phyloP scores from a whole-genome alignment of 2,113 vertebrate species.

The Corythornis vintsioides region DNA sequence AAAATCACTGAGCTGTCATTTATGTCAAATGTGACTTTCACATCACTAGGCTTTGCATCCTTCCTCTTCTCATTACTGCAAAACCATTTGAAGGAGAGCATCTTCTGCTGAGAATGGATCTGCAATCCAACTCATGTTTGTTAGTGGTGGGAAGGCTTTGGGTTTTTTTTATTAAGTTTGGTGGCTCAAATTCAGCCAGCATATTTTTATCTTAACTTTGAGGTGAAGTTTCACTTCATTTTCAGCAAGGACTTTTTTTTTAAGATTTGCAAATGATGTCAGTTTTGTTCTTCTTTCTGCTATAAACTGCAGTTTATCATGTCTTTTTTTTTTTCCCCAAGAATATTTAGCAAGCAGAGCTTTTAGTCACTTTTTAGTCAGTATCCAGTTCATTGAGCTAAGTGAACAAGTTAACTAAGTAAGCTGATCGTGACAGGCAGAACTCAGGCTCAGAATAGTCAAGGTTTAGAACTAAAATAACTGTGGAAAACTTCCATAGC shows the following conservation, averaged over 20 bases:
- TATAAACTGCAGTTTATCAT: background rate
- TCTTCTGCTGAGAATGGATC: background rate
- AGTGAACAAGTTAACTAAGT: background rate
- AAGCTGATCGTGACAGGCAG: background rate
- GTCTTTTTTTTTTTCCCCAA: background rate
- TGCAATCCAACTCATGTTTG: background rate
- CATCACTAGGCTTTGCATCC: background rate
- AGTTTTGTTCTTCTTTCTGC: background rate
- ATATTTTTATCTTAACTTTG: background rate
- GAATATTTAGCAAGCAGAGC: background rate
- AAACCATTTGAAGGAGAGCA: background rate
- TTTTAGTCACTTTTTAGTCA: background rate
- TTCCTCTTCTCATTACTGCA: background rate
- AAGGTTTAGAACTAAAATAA: background rate
- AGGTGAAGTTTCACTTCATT: background rate
- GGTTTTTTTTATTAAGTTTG: background rate
- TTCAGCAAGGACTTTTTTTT: background rate
- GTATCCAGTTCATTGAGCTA: background rate
- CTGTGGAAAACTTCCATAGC: background rate
- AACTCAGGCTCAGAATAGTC: background rate
- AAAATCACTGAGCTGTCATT: background rate
- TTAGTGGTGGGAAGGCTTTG: background rate
- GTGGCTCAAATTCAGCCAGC: background rate
- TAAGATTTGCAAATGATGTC: background rate
- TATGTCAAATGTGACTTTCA: background rate